Evolutionary conservation across 1,140 invertebrate species (phyloP).

Genomic region (Paraescarpia echinospica): DNA sequence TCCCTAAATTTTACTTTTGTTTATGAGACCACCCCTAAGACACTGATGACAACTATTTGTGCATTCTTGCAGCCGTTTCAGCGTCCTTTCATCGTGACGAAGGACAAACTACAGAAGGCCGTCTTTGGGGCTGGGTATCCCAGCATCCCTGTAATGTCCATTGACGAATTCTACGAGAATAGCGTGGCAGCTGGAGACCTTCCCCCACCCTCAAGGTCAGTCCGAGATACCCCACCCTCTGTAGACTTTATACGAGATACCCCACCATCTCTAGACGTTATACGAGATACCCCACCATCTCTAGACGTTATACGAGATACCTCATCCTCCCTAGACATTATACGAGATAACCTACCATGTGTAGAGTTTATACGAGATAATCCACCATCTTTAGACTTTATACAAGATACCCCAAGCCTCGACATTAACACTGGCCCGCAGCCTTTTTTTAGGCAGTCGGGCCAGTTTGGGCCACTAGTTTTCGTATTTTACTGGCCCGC

Average conservation of each 20-base stretch:
- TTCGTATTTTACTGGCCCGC: too few species aligned
- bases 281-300: neutral
- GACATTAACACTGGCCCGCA: too few species aligned
- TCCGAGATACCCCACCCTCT: neutral
- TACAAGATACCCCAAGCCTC: too few species aligned
- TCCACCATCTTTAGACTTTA: too few species aligned
- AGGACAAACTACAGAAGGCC: constrained; percentile 84
- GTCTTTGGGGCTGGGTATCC: constrained; percentile 95
- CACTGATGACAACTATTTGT: neutral
- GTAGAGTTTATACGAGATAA: too few species aligned
- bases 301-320: too few species aligned
- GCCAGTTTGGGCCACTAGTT: too few species aligned
- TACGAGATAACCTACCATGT: too few species aligned
- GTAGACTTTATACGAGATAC: constrained; percentile 11
- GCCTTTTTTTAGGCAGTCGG: too few species aligned
- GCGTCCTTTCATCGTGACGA: constrained; percentile 90
- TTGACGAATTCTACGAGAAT: constrained; percentile 94
- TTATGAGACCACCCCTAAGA: too few species aligned
- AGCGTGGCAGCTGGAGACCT: constrained; percentile 77
- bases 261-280: constrained; percentile 21
- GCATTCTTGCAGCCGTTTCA: constrained; percentile 59
- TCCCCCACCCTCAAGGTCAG: constrained; percentile 23
- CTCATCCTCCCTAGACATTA: too few species aligned
- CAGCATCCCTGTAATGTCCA: constrained; percentile 83
- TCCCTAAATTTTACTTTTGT: too few species aligned